Evolutionary conservation across 1,140 invertebrate species (phyloP).

Genomic region (Cardiocondyla obscurior): DNA sequence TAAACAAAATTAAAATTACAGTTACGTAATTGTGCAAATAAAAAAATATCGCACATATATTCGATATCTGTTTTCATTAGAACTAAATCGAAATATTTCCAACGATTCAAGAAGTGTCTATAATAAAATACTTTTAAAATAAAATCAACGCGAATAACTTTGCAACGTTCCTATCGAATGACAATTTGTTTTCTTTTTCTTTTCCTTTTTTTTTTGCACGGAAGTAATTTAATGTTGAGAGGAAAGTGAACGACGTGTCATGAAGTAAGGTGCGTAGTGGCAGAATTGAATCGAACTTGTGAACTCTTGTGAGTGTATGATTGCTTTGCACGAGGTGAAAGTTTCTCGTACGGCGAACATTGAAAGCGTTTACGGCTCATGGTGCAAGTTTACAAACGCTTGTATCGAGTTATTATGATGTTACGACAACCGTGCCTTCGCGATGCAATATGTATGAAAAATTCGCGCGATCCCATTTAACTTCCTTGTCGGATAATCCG

Average conservation of each 20-base stretch:
- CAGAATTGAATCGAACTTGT: conserved; percentile 2
- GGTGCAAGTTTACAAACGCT: conserved; percentile 30
- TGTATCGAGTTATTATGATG: conserved; percentile 7
- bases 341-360: conserved; percentile 25
- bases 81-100: neutral
- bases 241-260: neutral
- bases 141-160: neutral
- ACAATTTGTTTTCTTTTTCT: too few relatives aligned
- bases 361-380: conserved; percentile 33
- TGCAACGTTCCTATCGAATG: neutral
- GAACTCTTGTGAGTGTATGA: neutral
- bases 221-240: neutral
- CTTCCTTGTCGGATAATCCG: neutral
- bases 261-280: neutral
- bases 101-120: neutral
- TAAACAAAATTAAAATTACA: neutral
- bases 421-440: neutral
- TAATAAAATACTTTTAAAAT: too few relatives aligned
- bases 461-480: conserved; percentile 22
- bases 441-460: conserved; percentile 27
- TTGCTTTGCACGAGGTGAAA: conserved; percentile 56
- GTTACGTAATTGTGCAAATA: neutral
- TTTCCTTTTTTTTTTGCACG: neutral
- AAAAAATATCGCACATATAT: neutral
- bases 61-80: neutral